These are phyloP conservation scores for Cyprinodon variegatus DNA, from an alignment of 2,113 vertebrate species.

Conservation along the genomic window DNA sequence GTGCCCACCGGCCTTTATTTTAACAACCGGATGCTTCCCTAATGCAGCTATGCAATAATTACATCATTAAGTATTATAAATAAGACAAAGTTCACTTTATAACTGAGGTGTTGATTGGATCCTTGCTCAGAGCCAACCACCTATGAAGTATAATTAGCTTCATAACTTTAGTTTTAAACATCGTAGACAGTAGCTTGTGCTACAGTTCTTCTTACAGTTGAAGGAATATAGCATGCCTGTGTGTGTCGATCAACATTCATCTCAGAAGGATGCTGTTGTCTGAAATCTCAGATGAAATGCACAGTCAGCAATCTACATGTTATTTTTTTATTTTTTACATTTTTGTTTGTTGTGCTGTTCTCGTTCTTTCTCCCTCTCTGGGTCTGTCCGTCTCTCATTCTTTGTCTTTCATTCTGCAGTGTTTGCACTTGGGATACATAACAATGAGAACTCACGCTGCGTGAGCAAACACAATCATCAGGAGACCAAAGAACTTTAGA, in stretches of 20 bases:
- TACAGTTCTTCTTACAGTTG: not conserved
- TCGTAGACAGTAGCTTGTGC: slow-evolving; percentile 2
- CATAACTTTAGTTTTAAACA: not conserved
- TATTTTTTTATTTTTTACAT: slow-evolving; percentile 16
- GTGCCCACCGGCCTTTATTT: not conserved
- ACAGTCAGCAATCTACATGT: slow-evolving; percentile 31
- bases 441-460: slow-evolving; percentile 57
- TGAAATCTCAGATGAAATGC: slow-evolving; percentile 32
- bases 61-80: not conserved
- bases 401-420: slow-evolving; percentile 46
- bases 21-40: not conserved
- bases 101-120: not conserved
- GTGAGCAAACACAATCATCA: slow-evolving; percentile 58
- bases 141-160: not conserved
- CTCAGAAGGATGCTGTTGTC: slow-evolving; percentile 11
- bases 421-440: slow-evolving; percentile 64
- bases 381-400: slow-evolving; percentile 29
- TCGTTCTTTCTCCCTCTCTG: slow-evolving; percentile 25
- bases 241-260: slow-evolving; percentile 43
- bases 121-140: not conserved
- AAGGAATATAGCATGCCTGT: not conserved
- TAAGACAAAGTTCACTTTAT: slow-evolving; percentile 7
- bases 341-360: slow-evolving; percentile 33
- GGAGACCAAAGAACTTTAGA: slow-evolving; percentile 44
- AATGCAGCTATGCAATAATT: not conserved